Evolutionary conservation across 2,797 vertebrate genomes (phyloP).

Genomic region (Oreortyx pictus): DNA sequence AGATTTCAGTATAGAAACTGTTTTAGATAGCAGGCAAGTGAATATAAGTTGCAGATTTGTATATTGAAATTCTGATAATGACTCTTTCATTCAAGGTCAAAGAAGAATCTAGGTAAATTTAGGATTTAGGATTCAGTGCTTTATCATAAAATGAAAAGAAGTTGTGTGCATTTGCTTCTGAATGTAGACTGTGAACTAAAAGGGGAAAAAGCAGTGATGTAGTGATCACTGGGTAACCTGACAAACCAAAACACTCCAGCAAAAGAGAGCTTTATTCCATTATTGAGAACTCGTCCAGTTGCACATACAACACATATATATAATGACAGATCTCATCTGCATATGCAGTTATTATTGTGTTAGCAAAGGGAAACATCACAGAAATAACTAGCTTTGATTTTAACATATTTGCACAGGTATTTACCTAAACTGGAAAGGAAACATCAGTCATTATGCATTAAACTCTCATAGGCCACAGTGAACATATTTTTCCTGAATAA

Average conservation of each 20-base stretch:
- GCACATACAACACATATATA: neutral
- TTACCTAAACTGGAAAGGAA: conserved; percentile 23
- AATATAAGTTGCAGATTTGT: neutral
- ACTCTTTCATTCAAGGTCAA: neutral
- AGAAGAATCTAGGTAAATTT: neutral
- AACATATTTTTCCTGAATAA: neutral
- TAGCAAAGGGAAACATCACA: neutral
- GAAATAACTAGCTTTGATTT: neutral
- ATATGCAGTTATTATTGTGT: neutral
- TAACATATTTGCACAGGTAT: neutral
- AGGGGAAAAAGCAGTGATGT: neutral
- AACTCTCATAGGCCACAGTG: conserved; percentile 2
- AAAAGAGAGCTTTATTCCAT: neutral
- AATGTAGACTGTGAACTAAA: neutral
- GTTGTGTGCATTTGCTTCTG: neutral
- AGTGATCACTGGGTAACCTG: neutral
- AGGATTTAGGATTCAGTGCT: neutral
- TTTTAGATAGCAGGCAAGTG: neutral
- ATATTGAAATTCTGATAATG: neutral
- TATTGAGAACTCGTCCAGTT: neutral
- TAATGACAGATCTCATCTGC: neutral
- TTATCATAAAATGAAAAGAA: neutral
- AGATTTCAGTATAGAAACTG: neutral
- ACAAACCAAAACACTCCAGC: neutral
- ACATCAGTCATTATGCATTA: conserved; percentile 7